Base-by-base conservation (phyloP, 64 coral and sea anemone species). In the Stylophora pistillata region DNA sequence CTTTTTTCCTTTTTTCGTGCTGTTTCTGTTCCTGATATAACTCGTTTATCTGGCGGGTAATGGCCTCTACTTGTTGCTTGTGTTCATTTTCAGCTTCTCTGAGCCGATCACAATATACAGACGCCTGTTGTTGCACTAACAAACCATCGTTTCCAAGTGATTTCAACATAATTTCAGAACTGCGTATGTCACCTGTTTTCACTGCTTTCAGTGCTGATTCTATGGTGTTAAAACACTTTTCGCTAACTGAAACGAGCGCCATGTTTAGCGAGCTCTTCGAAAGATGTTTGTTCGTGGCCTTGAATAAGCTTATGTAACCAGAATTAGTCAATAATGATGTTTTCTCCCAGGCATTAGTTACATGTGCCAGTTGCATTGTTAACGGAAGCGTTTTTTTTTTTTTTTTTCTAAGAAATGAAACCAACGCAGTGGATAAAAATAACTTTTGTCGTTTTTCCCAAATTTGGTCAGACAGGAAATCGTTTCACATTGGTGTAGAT, bases 181-280 rank as follows among this genome's bases (percentile, higher is more conserved):
- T 2, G n/a, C 47, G 4, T 26, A 60, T 23, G 9, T 92, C 41
- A 27, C 81, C 82, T 14, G 1, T 58, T 74, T 70, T 86, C 20
- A 92, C 72, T 53, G 90, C 81, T 34, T 79, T 59, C 2, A 86
- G 17, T 21, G 73, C 90, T 37, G 54, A 37, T 73, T 77, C 62
- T 33, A 86, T 33, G 15, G 82, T 59, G 26, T 85, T 77, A 20
- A 92, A 92, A 86, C 90, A 92, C 70, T 63, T 92, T 28, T 71
- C 76, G 65, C 90, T 86, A 12, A 53, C 2, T 23, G 55, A 57
- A 55, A 86, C 41, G 78, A 92, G 18, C 58, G 90, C 72, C 90
- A 92, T 92, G 53, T 59, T 89, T n/a, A n/a, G n/a, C n/a, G n/a
- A n/a, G n/a, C n/a, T n/a, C n/a, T n/a, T n/a, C 6, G 9, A 10